Conservation (phyloP, 2,888 invertebrate genomes). For the Syrista parreyssii region DNA sequence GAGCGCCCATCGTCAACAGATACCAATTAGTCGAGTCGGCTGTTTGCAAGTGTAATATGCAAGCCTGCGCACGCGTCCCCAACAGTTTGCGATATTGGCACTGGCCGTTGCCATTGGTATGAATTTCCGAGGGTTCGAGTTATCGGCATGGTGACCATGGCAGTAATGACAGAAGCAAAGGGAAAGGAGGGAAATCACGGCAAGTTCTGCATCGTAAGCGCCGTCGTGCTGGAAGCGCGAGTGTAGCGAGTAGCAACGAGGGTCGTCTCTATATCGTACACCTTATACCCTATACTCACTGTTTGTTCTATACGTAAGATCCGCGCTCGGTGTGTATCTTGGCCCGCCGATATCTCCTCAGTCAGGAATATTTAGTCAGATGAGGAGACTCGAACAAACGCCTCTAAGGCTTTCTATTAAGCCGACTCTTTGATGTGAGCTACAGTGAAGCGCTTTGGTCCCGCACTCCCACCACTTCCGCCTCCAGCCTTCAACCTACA, state of each 20-base stretch:
- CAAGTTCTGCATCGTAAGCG: background rate
- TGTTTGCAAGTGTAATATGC: constrained; percentile 14
- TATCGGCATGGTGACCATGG: background rate
- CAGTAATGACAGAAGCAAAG: background rate
- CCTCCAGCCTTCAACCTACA: constrained; percentile 20
- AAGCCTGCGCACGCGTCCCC: background rate
- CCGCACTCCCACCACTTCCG: constrained; percentile 27
- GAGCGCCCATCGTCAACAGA: background rate
- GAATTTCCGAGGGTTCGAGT: background rate
- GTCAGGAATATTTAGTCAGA: constrained; percentile 65
- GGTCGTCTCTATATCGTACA: background rate
- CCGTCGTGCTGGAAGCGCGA: background rate
- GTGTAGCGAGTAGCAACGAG: background rate
- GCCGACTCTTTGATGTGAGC: constrained; percentile 66
- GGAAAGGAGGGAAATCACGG: background rate
- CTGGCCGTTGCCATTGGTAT: background rate
- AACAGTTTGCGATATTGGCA: background rate
- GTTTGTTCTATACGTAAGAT: constrained; percentile 60
- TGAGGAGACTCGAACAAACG: constrained; percentile 70
- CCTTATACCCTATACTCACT: constrained; percentile 25
- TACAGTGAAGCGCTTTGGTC: constrained; percentile 59
- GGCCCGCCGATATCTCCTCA: constrained; percentile 59
- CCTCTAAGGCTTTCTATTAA: constrained; percentile 73
- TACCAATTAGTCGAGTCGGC: background rate
- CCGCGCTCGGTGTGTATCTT: constrained; percentile 58